Conservation (phyloP, 2,888 invertebrate species). For the Pristionchus mayeri region DNA sequence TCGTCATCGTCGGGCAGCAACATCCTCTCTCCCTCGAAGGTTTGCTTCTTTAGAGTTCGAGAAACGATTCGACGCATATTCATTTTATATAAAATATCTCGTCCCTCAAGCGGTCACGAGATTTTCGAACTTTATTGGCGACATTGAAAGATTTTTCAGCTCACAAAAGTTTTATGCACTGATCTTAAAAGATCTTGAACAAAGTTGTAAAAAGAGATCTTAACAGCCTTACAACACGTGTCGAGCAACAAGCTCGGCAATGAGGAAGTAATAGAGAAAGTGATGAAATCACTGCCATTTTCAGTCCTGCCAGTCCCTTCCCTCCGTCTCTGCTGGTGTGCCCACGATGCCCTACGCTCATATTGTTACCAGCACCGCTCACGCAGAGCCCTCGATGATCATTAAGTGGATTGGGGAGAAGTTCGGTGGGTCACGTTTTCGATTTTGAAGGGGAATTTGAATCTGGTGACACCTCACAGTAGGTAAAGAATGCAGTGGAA, state of each 20-base stretch:
- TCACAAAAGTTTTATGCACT: too few relatives aligned
- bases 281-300: neutral
- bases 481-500: too few relatives aligned
- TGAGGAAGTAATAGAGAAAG: neutral
- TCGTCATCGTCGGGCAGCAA: slow-evolving; percentile 37
- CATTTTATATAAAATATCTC: too few relatives aligned
- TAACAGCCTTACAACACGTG: too few relatives aligned
- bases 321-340: neutral
- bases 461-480: too few relatives aligned
- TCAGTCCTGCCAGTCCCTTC: slow-evolving; percentile 28
- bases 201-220: too few relatives aligned
- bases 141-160: too few relatives aligned
- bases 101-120: too few relatives aligned
- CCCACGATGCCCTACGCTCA: neutral
- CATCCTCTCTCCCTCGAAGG: slow-evolving; percentile 31
- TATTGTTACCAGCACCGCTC: neutral
- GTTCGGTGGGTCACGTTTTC: slow-evolving; percentile 28
- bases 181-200: too few relatives aligned
- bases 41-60: neutral
- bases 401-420: slow-evolving; percentile 45
- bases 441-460: too few relatives aligned
- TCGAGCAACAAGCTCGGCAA: too few relatives aligned
- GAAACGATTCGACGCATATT: neutral
- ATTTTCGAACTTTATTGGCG: too few relatives aligned
- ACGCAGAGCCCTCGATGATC: slow-evolving; percentile 37